Percentiles rank a stretch among this genome's conserved stretches.
These are phyloP conservation scores for Paragorgia papillata DNA, from an alignment of 92 coral and sea anemone species.

Conservation along the genomic window DNA sequence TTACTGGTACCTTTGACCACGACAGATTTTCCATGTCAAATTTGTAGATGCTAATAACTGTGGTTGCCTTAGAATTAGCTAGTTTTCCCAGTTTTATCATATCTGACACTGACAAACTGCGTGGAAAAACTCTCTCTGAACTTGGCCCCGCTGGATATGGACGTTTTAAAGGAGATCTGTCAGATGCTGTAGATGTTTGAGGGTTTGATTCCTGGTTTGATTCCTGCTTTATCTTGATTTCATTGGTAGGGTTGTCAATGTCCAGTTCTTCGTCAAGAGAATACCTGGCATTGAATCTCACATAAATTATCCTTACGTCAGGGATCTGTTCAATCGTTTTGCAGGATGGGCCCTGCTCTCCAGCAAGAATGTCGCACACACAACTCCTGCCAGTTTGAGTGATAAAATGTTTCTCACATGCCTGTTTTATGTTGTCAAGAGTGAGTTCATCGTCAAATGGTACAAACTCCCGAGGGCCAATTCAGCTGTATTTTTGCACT, in stretches of 20 bases:
- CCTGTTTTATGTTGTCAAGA: neutral
- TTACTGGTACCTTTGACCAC: conserved; percentile 49
- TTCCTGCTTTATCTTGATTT: too few relatives aligned
- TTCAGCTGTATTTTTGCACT: conserved; percentile 3
- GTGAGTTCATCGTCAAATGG: conserved; percentile 21
- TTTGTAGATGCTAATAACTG: conserved; percentile 36
- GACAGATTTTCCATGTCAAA: conserved; percentile 50
- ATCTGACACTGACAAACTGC: conserved; percentile 3
- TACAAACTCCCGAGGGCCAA: conserved; percentile 12
- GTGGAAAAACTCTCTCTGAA: neutral
- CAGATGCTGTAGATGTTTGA: too few relatives aligned
- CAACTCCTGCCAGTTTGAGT: neutral
- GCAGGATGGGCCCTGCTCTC: conserved; percentile 30
- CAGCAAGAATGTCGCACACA: conserved; percentile 4
- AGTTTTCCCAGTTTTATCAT: conserved; percentile 14
- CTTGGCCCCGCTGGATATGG: too few relatives aligned
- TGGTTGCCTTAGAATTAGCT: neutral
- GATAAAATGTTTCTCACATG: conserved; percentile 22
- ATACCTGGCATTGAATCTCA: too few relatives aligned
- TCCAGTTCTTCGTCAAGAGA: neutral
- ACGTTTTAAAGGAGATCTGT: too few relatives aligned
- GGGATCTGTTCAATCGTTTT: neutral
- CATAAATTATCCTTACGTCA: neutral
- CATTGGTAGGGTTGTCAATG: neutral
- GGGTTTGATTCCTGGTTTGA: too few relatives aligned